A percentile compares a stretch with the other conserved stretches of the same genome.
phyloP scores from a whole-genome alignment of 1,140 invertebrate genomes.

The Psix sp. region DNA sequence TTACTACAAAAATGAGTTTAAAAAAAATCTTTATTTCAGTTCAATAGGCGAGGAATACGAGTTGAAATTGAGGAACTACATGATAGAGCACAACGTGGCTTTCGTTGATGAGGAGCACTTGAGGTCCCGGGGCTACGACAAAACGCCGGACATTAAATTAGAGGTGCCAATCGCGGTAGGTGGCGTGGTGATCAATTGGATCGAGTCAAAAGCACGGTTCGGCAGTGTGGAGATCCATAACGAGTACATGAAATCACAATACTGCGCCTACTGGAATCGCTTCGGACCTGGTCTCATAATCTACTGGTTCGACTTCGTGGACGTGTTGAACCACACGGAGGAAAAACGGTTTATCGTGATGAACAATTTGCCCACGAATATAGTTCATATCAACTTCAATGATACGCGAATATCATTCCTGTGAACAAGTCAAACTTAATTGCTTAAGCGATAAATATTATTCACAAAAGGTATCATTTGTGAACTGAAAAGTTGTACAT shows the following conservation, averaged over 20 bases:
- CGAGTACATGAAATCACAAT: conserved; percentile 91
- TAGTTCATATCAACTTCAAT: conserved; percentile 70
- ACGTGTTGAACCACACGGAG: conserved; percentile 79
- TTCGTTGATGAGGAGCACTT: conserved; percentile 91
- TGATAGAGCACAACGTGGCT: conserved; percentile 80
- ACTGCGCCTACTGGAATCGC: conserved; percentile 94
- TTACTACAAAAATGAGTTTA: conserved; percentile 25
- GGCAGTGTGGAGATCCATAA: conserved; percentile 89
- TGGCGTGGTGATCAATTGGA: conserved; percentile 94
- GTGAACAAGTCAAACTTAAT: too few species aligned
- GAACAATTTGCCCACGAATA: conserved; percentile 79
- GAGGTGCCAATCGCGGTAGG: conserved; percentile 92
- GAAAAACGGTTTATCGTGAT: conserved; percentile 84
- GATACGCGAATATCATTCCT: conserved; percentile 18
- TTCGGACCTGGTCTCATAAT: conserved; percentile 96
- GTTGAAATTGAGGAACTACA: conserved; percentile 80
- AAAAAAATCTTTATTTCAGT: conserved; percentile 69
- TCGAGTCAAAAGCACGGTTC: conserved; percentile 97
- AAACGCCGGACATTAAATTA: conserved; percentile 95
- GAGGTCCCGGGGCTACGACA: conserved; percentile 90
- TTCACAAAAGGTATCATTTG: too few species aligned
- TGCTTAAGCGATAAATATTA: too few species aligned
- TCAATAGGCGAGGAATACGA: conserved; percentile 88
- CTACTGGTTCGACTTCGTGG: conserved; percentile 96
- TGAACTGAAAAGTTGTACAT: too few species aligned